Percentiles rank a stretch among this genome's conserved stretches.
These are phyloP conservation scores for Petrophora chlorosata DNA, from an alignment of 2,888 invertebrate genomes.

Conservation along the genomic window DNA sequence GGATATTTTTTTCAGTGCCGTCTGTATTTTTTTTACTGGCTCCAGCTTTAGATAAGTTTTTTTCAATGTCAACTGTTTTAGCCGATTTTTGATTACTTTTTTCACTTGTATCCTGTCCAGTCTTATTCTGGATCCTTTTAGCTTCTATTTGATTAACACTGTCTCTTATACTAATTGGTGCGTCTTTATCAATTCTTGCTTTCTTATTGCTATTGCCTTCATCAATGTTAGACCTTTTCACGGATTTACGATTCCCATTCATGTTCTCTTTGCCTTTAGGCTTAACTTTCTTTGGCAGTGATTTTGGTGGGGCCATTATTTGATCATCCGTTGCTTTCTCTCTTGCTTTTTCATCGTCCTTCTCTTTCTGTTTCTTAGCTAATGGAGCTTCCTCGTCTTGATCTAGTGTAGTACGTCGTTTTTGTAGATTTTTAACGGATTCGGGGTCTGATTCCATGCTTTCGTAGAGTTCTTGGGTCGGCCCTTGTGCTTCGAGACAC, in stretches of 20 bases:
- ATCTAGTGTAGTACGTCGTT: constrained; percentile 9
- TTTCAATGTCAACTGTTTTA: constrained; percentile 18
- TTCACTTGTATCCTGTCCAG: not conserved
- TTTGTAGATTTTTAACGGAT: constrained; percentile 31
- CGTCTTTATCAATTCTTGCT: constrained; percentile 8
- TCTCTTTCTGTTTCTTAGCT: constrained; percentile 12
- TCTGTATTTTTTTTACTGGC: no score
- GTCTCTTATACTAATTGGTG: not conserved
- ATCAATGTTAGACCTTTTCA: constrained; percentile 17
- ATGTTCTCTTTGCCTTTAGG: constrained; percentile 47
- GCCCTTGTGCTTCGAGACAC: constrained; percentile 56
- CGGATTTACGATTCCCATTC: constrained; percentile 33
- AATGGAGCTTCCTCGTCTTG: constrained; percentile 12
- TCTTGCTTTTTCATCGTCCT: not conserved
- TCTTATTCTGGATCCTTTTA: no score
- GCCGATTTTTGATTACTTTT: constrained; percentile 11
- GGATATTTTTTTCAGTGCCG: no score
- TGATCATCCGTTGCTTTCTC: constrained; percentile 42
- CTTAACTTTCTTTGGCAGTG: constrained; percentile 61
- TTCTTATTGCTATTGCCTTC: constrained; percentile 19
- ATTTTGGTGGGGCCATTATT: constrained; percentile 70
- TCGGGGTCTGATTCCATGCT: constrained; percentile 52
- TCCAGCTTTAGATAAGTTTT: no score
- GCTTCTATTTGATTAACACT: not conserved
- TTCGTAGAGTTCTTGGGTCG: constrained; percentile 37